These are phyloP conservation scores for Alcedo quadribrachys DNA, from an alignment of 2,797 vertebrate genomes.

Conservation along the genomic window DNA sequence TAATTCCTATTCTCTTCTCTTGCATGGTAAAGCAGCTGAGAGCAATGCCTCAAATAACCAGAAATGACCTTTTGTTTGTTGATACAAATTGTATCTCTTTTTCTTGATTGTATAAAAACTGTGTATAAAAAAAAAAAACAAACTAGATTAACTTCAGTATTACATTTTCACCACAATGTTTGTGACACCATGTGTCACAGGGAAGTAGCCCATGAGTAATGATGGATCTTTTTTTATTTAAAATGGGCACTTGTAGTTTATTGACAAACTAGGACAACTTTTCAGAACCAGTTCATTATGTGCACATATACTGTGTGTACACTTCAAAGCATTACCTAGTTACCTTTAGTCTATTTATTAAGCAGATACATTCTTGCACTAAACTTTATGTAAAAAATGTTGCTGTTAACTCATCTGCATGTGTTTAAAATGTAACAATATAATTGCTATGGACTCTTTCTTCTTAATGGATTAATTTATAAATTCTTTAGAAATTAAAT, in stretches of 20 bases:
- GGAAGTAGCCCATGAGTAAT: constrained; percentile 91
- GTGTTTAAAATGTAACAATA: constrained; percentile 64
- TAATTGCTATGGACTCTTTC: constrained; percentile 53
- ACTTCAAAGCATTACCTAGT: constrained; percentile 78
- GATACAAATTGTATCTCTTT: constrained; percentile 99
- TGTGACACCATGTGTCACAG: constrained; percentile 99
- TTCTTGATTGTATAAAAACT: constrained; percentile 96
- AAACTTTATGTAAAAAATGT: constrained; percentile 70
- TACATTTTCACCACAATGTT: constrained; percentile 89
- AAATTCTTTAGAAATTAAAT: constrained; percentile 62
- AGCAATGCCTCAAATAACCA: constrained; percentile 95
- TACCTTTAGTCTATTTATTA: constrained; percentile 74
- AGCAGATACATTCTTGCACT: constrained; percentile 73
- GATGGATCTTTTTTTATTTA: constrained; percentile 84
- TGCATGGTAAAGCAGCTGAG: constrained; percentile 79
- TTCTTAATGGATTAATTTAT: constrained; percentile 55
- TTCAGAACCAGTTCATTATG: constrained; percentile 78
- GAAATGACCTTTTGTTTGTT: constrained; percentile 99
- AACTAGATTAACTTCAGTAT: constrained; percentile 83
- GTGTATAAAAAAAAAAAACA: constrained; percentile 81
- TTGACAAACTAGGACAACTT: constrained; percentile 84
- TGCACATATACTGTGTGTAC: constrained; percentile 81
- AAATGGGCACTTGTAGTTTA: constrained; percentile 92
- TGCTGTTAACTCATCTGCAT: constrained; percentile 70
- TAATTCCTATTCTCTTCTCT: constrained; percentile 64